A percentile compares a stretch with the other conserved stretches of the same genome.
These are phyloP conservation scores for Conus canariensis DNA, from an alignment of 2,888 invertebrate genomes.

Conservation along the genomic window DNA sequence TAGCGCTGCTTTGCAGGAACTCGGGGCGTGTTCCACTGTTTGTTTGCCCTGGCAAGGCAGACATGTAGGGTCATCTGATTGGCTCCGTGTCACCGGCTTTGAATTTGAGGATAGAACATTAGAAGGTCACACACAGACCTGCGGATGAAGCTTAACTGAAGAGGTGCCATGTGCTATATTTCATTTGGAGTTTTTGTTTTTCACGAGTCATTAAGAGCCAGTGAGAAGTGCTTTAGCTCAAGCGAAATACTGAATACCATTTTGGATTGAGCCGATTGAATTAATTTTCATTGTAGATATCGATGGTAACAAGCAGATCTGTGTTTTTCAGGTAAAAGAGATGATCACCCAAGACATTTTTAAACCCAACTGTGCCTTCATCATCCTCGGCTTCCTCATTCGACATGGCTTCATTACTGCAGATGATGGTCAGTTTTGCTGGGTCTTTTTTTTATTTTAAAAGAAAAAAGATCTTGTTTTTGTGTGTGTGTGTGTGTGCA, in stretches of 20 bases:
- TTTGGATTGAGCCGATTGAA: neutral
- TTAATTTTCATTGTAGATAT: no score
- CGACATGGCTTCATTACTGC: constrained; percentile 93
- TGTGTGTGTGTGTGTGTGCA: neutral
- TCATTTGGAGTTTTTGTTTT: no score
- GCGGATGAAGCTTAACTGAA: no score
- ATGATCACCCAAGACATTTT: constrained; percentile 90
- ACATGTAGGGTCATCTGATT: no score
- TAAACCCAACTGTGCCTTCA: constrained; percentile 95
- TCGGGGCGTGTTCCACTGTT: no score
- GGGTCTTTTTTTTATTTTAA: neutral
- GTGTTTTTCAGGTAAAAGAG: constrained; percentile 80
- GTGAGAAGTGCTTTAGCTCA: neutral
- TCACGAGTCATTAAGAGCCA: neutral
- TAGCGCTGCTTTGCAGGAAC: no score
- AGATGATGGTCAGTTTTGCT: constrained; percentile 80
- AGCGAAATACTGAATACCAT: neutral
- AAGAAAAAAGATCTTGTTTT: neutral
- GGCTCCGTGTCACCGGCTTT: no score
- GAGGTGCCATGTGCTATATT: no score
- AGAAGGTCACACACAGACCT: no score
- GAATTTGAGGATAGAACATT: no score
- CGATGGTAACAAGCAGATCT: no score
- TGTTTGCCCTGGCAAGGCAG: no score
- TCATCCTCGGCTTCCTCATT: constrained; percentile 94